A percentile compares a stretch with the other conserved stretches of the same genome.
Conservation (phyloP, 2,113 vertebrate genomes). For the mouse (Mus musculus) region GRCm39 chr13:47436001-47436500, state of each 20-base stretch:
- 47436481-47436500: not conserved
- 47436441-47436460: not conserved
- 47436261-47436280: too few species aligned
- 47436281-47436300: not conserved
- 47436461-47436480: not conserved
- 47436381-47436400: not conserved
- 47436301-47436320: not conserved
- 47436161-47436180: not conserved
- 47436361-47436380: not conserved
- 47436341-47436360: not conserved
- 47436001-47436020: not conserved
- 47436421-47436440: not conserved
- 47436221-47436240: not conserved
- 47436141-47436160: not conserved
- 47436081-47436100: not conserved
- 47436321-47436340: not conserved
- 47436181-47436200: not conserved
- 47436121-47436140: not conserved
- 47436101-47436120: not conserved
- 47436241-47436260: too few species aligned
- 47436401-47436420: not conserved
- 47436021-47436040: not conserved
- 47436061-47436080: not conserved
- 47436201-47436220: not conserved
- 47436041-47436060: not conserved